Evolutionary conservation across 2,888 invertebrate species (phyloP), one percentile per base, ranked within the genome.

Genomic region (Acrobasis suavella): DNA sequence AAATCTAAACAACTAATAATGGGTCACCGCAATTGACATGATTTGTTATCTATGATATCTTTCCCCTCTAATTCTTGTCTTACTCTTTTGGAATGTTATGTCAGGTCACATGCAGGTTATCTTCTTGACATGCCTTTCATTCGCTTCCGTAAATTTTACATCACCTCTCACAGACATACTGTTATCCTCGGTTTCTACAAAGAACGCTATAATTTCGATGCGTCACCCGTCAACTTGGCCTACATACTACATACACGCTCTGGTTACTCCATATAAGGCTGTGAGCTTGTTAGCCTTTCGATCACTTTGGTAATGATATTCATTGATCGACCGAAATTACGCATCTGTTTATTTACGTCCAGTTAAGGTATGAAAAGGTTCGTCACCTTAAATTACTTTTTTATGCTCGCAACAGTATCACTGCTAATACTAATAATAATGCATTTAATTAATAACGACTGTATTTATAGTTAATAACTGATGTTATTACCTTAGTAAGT

Each of bases 191-290:
- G 1, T 46, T n/a, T 14, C 12, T 14, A 42, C 42, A 42, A 46
- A 46, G n/a, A 46, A 46, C 14, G n/a, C 2, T 46, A n/a, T 46
- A 46, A 14, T 3, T 42, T 12, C 42, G 56, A 56, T 56, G 56
- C 56, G 56, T 56, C 56, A 56, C 56, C 39, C 55, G 42, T 56
- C 56, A 56, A 56, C 56, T 56, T 56, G 56, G 56, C 56, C 56
- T 42, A 56, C 56, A 46, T 22, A 22, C 22, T 22, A 22, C 22
- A 22, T 56, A 14, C 42, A 56, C 42, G 56, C 14, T 56, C 56
- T 46, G 42, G 42, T 56, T 42, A 42, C 56, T 56, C 14, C 22
- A 42, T 42, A 56, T 42, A 56, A 46, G 56, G 56, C 56, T 46
- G 56, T 42, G 56, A 42, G 16, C 56, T 42, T 56, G 56, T 38